Evolutionary conservation across 2,797 vertebrate species (phyloP).

Genomic region (Siniperca obscura): DNA sequence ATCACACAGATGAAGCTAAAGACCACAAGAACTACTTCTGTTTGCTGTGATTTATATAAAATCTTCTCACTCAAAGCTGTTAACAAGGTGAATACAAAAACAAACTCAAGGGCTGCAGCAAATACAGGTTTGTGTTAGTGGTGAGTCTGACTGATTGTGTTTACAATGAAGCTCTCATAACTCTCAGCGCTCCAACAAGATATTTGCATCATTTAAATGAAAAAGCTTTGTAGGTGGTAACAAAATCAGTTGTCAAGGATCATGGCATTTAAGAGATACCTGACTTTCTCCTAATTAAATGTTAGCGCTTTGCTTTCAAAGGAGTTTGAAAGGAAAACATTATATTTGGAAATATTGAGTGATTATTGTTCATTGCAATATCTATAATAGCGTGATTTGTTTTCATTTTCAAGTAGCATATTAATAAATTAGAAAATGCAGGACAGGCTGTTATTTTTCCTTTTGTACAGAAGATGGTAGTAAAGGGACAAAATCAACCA

Average conservation of each 20-base stretch:
- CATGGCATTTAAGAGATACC: not conserved
- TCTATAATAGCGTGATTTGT: not conserved
- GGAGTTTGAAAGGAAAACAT: not conserved
- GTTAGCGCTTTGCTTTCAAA: not conserved
- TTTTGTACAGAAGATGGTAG: conserved; percentile 29
- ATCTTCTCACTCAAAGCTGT: not conserved
- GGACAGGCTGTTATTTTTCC: not conserved
- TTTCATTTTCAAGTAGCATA: not conserved
- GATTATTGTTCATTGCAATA: not conserved
- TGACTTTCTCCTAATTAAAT: too few species aligned
- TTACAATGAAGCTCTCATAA: not conserved
- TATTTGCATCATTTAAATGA: not conserved
- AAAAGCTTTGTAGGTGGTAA: not conserved
- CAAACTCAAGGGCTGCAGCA: not conserved
- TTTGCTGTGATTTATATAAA: not conserved
- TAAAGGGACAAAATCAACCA: conserved; percentile 10
- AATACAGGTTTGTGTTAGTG: not conserved
- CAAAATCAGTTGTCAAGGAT: not conserved
- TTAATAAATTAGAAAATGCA: not conserved
- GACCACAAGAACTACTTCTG: not conserved
- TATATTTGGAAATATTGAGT: not conserved
- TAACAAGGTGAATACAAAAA: not conserved
- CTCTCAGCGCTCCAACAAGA: not conserved
- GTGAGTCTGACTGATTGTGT: not conserved
- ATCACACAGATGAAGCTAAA: not conserved